Percentiles rank a stretch among this genome's conserved stretches.
Evolutionary conservation across 2,113 vertebrate genomes (phyloP).

Genomic region (Oncorhynchus masou): DNA sequence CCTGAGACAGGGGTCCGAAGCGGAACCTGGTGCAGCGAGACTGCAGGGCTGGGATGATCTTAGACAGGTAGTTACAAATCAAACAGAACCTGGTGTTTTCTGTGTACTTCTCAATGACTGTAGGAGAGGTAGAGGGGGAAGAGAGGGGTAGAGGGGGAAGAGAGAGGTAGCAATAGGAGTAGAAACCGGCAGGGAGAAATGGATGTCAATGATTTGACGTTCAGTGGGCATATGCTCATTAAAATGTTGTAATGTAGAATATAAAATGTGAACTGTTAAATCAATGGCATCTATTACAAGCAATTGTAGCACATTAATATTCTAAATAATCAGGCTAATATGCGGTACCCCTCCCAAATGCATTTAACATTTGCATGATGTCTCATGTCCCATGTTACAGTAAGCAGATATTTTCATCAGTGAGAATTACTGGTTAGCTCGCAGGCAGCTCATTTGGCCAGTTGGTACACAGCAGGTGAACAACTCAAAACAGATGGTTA

Average conservation of each 20-base stretch:
- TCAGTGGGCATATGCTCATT: too few relatives aligned
- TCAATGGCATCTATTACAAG: neutral
- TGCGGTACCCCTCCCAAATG: neutral
- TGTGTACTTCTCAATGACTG: constrained; percentile 97
- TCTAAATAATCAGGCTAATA: neutral
- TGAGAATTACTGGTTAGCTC: neutral
- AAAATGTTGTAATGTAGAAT: too few relatives aligned
- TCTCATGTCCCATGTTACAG: neutral
- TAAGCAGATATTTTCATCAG: neutral
- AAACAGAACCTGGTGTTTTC: constrained; percentile 97
- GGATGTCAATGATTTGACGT: neutral
- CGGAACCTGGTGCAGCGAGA: constrained; percentile 96
- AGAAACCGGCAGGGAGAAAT: neutral
- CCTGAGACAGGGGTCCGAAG: constrained; percentile 84
- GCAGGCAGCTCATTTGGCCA: constrained; percentile 13
- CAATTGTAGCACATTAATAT: neutral
- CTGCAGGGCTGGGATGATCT: constrained; percentile 96
- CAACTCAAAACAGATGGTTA: constrained; percentile 75
- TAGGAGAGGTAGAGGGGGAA: neutral
- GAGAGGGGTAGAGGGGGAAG: neutral
- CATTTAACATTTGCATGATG: neutral
- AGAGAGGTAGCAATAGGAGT: neutral
- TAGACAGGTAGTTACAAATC: constrained; percentile 97
- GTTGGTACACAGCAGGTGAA: constrained; percentile 61
- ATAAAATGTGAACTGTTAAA: too few relatives aligned